Evolutionary conservation across 2,888 invertebrate species (phyloP).

Genomic region (Panorpa germanica): DNA sequence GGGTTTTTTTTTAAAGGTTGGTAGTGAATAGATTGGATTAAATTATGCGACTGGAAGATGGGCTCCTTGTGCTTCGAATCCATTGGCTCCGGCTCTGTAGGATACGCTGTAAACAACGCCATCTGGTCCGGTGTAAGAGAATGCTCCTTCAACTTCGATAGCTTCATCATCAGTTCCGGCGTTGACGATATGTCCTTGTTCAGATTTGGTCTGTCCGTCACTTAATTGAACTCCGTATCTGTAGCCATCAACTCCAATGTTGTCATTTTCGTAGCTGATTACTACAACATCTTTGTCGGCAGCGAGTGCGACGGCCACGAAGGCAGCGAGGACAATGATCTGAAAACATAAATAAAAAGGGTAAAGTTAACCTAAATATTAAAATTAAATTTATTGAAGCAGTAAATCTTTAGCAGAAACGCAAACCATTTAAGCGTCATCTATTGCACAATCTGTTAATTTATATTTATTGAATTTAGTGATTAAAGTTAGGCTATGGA

Average conservation of each 20-base stretch:
- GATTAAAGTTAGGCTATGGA: no score
- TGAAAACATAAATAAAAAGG: no score
- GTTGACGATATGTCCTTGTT: constrained; percentile 19
- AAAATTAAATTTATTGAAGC: no score
- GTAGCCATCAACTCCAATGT: constrained; percentile 28
- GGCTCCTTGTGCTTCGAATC: constrained; percentile 26
- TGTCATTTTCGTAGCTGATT: constrained; percentile 25
- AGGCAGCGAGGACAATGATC: constrained; percentile 19
- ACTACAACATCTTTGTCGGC: constrained; percentile 19
- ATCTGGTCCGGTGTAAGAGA: no score
- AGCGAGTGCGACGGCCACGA: constrained; percentile 17
- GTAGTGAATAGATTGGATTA: no score
- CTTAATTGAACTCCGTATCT: constrained; percentile 15
- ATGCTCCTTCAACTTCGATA: constrained; percentile 19
- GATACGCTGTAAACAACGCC: constrained; percentile 16
- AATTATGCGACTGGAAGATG: constrained; percentile 20
- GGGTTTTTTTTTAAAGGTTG: no score
- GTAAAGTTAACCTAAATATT: no score
- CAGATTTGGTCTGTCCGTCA: constrained; percentile 15
- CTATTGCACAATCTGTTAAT: no score
- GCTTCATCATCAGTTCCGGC: constrained; percentile 18
- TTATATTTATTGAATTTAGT: no score
- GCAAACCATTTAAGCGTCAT: no score
- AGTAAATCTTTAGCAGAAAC: no score
- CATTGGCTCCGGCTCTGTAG: constrained; percentile 25